Evolutionary conservation across 2,888 invertebrate genomes (phyloP).

Genomic region (Panopea generosa): DNA sequence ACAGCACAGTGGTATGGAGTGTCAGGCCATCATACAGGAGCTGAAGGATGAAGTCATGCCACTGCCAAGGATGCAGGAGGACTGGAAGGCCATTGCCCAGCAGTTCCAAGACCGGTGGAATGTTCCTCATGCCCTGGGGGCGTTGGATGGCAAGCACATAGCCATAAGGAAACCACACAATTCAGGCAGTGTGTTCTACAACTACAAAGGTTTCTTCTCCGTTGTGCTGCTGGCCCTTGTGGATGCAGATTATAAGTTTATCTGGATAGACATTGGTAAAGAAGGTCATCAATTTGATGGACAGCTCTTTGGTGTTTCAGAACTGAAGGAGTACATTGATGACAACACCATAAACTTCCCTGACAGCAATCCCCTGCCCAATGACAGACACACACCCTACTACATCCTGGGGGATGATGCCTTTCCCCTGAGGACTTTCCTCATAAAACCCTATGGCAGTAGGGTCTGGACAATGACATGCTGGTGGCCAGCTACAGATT

Average conservation of each 20-base stretch:
- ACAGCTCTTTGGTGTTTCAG: too few relatives aligned
- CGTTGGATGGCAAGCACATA: slow-evolving; percentile 24
- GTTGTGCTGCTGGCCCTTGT: slow-evolving; percentile 24
- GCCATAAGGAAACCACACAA: background rate
- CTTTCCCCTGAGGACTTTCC: too few relatives aligned
- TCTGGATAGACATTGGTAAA: slow-evolving; percentile 55
- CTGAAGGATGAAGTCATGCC: too few relatives aligned
- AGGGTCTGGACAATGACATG: too few relatives aligned
- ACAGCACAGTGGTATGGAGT: slow-evolving; percentile 2
- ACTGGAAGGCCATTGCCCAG: slow-evolving; percentile 8
- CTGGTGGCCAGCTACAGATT: too few relatives aligned
- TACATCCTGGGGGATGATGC: too few relatives aligned
- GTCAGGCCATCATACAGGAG: slow-evolving; percentile 12
- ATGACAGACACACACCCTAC: too few relatives aligned
- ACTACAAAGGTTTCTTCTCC: slow-evolving; percentile 53
- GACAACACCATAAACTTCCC: slow-evolving; percentile 5
- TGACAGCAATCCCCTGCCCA: too few relatives aligned
- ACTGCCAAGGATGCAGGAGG: too few relatives aligned
- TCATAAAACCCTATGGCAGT: too few relatives aligned
- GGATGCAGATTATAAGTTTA: slow-evolving; percentile 54
- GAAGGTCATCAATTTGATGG: background rate
- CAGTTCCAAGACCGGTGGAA: slow-evolving; percentile 20
- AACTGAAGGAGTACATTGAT: slow-evolving; percentile 5
- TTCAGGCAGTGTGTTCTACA: background rate
- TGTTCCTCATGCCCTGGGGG: slow-evolving; percentile 10